These are phyloP conservation scores for Romanogobio albipinnatus DNA, from an alignment of 2,113 vertebrate genomes.

Conservation along the genomic window DNA sequence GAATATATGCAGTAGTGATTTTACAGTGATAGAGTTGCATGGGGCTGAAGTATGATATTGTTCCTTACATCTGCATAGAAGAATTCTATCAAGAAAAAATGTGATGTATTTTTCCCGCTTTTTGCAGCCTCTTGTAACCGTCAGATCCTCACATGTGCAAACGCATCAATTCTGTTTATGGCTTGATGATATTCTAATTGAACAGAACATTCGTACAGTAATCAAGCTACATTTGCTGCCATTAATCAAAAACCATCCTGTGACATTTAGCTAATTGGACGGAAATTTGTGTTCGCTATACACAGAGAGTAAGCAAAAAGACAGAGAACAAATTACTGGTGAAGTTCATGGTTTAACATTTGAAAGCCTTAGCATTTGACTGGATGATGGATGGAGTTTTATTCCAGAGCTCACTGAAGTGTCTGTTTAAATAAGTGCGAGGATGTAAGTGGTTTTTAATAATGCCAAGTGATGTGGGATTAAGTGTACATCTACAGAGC, in stretches of 20 bases:
- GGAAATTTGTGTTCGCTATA: slow-evolving; percentile 17
- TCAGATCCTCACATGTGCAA: slow-evolving; percentile 11
- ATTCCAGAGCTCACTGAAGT: slow-evolving; percentile 44
- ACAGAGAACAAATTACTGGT: slow-evolving; percentile 38
- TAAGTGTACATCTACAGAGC: slow-evolving; percentile 10
- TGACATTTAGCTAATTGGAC: slow-evolving; percentile 48
- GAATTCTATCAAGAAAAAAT: background rate
- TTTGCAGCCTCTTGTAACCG: background rate
- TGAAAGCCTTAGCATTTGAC: slow-evolving; percentile 40
- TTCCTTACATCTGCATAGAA: background rate
- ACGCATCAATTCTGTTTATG: slow-evolving; percentile 13
- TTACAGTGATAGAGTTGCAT: background rate
- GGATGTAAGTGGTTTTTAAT: slow-evolving; percentile 44
- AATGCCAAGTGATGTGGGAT: slow-evolving; percentile 45
- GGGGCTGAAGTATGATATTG: background rate
- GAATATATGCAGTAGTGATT: background rate
- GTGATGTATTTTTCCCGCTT: background rate
- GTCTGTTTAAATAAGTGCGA: slow-evolving; percentile 39
- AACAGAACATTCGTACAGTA: slow-evolving; percentile 40
- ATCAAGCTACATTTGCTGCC: slow-evolving; percentile 39
- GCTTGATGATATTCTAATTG: slow-evolving; percentile 40
- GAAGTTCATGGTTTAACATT: slow-evolving; percentile 48
- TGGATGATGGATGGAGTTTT: slow-evolving; percentile 46
- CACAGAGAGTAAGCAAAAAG: slow-evolving; percentile 22
- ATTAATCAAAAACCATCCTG: slow-evolving; percentile 33